Evolutionary conservation across 2,888 invertebrate species (phyloP).

Genomic region (Acanthosepion lycidas): DNA sequence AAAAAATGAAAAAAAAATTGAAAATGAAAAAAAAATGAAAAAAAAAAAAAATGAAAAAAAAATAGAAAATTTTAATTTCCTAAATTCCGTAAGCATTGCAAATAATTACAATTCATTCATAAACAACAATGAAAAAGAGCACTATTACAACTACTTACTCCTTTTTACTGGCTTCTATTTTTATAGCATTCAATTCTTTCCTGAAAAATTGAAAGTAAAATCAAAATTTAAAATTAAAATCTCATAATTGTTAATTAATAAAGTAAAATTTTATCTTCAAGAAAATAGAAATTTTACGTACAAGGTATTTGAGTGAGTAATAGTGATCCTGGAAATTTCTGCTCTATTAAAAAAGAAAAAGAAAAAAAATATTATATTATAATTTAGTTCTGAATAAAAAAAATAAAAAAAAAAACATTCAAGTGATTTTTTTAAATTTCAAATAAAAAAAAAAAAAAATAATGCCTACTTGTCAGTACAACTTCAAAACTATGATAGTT

Average conservation of each 20-base stretch:
- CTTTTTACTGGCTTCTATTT: conserved; percentile 60
- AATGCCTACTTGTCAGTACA: too few species aligned
- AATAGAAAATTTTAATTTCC: too few species aligned
- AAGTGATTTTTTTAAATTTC: too few species aligned
- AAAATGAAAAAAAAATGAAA: too few species aligned
- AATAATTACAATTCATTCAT: too few species aligned
- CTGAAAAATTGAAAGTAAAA: conserved; percentile 52
- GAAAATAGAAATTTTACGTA: neutral
- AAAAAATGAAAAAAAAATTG: neutral
- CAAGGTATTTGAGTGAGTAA: neutral
- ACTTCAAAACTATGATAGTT: too few species aligned
- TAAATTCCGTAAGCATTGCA: too few species aligned
- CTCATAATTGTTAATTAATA: neutral
- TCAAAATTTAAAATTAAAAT: conserved; percentile 39
- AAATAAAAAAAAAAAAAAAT: too few species aligned
- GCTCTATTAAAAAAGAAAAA: conserved; percentile 56
- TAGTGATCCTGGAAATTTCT: conserved; percentile 57
- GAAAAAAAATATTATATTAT: too few species aligned
- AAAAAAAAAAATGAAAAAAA: too few species aligned
- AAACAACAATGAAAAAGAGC: neutral
- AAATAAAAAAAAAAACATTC: too few species aligned
- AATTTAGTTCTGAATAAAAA: too few species aligned
- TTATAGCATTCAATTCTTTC: conserved; percentile 58
- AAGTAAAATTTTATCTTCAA: neutral
- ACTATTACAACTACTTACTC: conserved; percentile 55